Percentiles rank a stretch among this genome's conserved stretches.
Conservation (phyloP, 2,888 invertebrate genomes). For the Arge pagana region DNA sequence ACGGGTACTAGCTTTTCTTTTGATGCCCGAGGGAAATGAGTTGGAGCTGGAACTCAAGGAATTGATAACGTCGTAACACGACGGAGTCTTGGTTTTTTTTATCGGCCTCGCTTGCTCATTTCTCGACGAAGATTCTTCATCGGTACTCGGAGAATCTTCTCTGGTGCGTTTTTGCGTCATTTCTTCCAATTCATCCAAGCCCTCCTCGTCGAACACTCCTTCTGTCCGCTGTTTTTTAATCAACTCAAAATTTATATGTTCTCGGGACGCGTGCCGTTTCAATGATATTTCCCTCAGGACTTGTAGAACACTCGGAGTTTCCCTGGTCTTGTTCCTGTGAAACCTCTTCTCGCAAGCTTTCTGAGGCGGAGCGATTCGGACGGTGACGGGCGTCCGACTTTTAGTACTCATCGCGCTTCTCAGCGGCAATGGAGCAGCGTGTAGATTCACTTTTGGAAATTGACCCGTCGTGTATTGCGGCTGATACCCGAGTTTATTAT, state of each 20-base stretch:
- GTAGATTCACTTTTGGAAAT: conserved; percentile 53
- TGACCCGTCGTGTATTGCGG: conserved; percentile 51
- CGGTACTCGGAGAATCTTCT: conserved; percentile 49
- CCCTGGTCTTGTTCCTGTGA: conserved; percentile 26
- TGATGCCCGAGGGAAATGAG: conserved; percentile 46
- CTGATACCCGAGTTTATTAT: conserved; percentile 46
- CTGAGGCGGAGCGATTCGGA: conserved; percentile 50
- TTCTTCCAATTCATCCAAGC: conserved; percentile 48
- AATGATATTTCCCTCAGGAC: conserved; percentile 47
- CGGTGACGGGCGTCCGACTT: conserved; percentile 46
- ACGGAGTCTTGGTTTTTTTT: conserved; percentile 51
- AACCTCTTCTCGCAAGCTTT: too few species aligned
- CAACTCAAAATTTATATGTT: conserved; percentile 47
- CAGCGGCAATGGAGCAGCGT: conserved; percentile 46
- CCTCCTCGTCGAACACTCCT: conserved; percentile 35
- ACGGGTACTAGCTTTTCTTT: conserved; percentile 50
- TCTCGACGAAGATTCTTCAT: conserved; percentile 46
- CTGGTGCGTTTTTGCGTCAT: conserved; percentile 51
- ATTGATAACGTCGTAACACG: conserved; percentile 53
- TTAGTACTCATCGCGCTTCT: conserved; percentile 43
- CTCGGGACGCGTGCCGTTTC: conserved; percentile 52
- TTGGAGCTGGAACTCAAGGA: conserved; percentile 53
- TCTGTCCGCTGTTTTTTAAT: conserved; percentile 53
- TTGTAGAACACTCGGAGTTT: conserved; percentile 39
- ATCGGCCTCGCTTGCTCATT: conserved; percentile 43